Base-by-base conservation (phyloP, 2,888 invertebrate genomes). In the Lampropteryx suffumata region DNA sequence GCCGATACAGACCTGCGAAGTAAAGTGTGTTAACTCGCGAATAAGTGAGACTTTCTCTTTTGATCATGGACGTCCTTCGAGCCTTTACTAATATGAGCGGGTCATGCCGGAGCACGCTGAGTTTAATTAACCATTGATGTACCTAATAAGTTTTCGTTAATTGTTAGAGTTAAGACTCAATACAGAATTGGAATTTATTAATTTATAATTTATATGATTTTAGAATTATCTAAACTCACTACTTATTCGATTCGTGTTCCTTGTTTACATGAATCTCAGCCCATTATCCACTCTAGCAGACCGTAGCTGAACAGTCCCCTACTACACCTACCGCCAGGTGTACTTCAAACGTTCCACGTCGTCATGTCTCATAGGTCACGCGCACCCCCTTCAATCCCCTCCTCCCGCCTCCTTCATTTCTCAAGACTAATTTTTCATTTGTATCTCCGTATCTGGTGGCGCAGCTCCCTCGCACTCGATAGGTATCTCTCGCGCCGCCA, bases 11-110 rank as follows among this genome's bases (percentile, higher is more conserved):
- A 41, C 36, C 46, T 45, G 46, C 1, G 21, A 36, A 39, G 42
- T 46, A 28, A 46, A 44, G 51, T 41, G 45, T 42, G 13, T 17
- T 37, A 49, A 42, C 4, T 28, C 42, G 21, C 11, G 27, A 10
- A 21, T 33, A n/a, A 14, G 39, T 29, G 29, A 12, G 24, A 17
- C 14, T 21, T 27, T 28, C 33, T 9, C 30, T 36, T 37, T 41
- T 27, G 33, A 28, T 17, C 28, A 8, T 9, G 33, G 44, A 36
- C 14, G 9, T 24, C 14, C 33, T 39, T 27, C 24, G 34, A 28
- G 43, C 21, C 17, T 21, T 21, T 21, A 21, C 5, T 21, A 21
- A 21, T 21, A 21, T 3, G n/a, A n/a, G n/a, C n/a, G n/a, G n/a
- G n/a, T n/a, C n/a, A n/a, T n/a, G n/a, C n/a, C n/a, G n/a, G n/a